These are phyloP conservation scores for Andrena praecox DNA, from an alignment of 2,888 invertebrate species.

Conservation along the genomic window DNA sequence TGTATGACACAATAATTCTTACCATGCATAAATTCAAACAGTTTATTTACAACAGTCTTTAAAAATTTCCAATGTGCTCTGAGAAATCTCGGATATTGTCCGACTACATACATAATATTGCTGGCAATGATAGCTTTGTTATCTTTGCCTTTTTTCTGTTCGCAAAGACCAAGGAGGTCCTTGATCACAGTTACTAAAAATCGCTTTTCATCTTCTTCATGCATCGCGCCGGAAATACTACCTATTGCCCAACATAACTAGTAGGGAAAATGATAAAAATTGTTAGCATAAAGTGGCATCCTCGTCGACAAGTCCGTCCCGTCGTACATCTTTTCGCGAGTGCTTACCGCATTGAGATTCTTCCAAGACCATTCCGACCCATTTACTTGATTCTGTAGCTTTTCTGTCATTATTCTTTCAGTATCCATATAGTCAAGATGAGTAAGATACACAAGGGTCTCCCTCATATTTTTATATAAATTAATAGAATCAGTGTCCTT, in stretches of 20 bases:
- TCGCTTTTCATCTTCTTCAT: slow-evolving; percentile 99
- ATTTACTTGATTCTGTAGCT: slow-evolving; percentile 98
- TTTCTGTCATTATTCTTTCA: slow-evolving; percentile 99
- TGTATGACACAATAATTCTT: slow-evolving; percentile 64
- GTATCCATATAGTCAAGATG: slow-evolving; percentile 99
- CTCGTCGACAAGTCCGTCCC: not conserved
- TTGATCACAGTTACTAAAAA: slow-evolving; percentile 99
- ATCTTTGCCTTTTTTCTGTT: slow-evolving; percentile 99
- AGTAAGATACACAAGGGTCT: slow-evolving; percentile 98
- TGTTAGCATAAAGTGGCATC: slow-evolving; percentile 13
- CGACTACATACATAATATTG: slow-evolving; percentile 99
- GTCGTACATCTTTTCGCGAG: not conserved
- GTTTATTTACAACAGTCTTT: slow-evolving; percentile 99
- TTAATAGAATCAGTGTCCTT: slow-evolving; percentile 99
- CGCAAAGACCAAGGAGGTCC: slow-evolving; percentile 98
- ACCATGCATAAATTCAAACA: slow-evolving; percentile 99
- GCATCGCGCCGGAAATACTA: slow-evolving; percentile 99
- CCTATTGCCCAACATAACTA: slow-evolving; percentile 99
- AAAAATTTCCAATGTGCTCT: slow-evolving; percentile 99
- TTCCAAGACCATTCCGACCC: slow-evolving; percentile 99
- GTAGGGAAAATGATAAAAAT: slow-evolving; percentile 26
- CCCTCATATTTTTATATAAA: slow-evolving; percentile 99
- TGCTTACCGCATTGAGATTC: slow-evolving; percentile 95
- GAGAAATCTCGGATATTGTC: slow-evolving; percentile 99
- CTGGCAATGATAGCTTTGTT: slow-evolving; percentile 99